These are phyloP conservation scores for Alethe diademata DNA, from an alignment of 2,113 vertebrate species.

Conservation along the genomic window DNA sequence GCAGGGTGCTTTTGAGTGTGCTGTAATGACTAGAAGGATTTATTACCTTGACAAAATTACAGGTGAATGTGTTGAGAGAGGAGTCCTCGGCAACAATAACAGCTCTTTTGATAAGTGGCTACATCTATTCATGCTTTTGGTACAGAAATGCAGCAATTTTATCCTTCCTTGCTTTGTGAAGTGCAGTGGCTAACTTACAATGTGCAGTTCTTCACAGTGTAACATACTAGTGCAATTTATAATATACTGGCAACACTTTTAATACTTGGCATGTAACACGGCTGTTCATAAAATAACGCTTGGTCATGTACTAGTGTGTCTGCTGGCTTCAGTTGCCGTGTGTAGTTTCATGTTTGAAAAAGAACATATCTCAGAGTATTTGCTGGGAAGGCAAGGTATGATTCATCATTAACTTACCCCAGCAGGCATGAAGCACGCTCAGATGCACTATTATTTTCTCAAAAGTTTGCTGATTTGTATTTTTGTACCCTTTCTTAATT, in stretches of 20 bases:
- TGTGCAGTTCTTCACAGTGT: background rate
- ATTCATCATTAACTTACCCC: constrained; percentile 11
- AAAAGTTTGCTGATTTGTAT: background rate
- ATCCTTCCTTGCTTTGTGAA: constrained; percentile 10
- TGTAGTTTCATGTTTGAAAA: background rate
- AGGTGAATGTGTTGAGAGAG: constrained; percentile 73
- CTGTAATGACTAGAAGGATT: constrained; percentile 72
- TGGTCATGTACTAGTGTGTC: background rate
- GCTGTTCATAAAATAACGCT: constrained; percentile 8
- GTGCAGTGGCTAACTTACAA: constrained; percentile 2
- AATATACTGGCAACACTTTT: background rate
- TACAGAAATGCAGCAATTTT: constrained; percentile 63
- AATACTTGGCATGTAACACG: background rate
- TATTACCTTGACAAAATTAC: constrained; percentile 73
- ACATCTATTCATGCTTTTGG: constrained; percentile 30
- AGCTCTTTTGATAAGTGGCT: constrained; percentile 69
- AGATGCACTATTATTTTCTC: background rate
- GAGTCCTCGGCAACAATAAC: constrained; percentile 51
- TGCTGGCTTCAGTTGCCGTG: background rate
- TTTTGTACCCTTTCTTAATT: background rate
- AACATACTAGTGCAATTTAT: background rate
- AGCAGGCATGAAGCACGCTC: background rate
- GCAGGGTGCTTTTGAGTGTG: constrained; percentile 60
- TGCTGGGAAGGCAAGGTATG: background rate
- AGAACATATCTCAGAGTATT: background rate